Evolutionary conservation across 2,113 vertebrate species (phyloP).

Genomic region (Haplochromis vanheusdeni): DNA sequence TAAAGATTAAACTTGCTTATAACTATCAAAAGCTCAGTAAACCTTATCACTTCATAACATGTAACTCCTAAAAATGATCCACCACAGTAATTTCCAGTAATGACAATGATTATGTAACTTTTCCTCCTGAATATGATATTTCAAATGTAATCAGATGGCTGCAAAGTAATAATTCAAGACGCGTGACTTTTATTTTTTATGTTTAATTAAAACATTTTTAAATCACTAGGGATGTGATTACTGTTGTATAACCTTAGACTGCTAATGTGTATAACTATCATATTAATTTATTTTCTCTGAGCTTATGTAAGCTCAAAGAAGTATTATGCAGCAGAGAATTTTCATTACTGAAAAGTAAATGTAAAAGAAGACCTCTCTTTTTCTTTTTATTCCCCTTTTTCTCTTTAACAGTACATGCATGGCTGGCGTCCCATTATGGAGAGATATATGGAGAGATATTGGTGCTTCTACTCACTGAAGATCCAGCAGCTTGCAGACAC

Average conservation of each 20-base stretch:
- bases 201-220: neutral
- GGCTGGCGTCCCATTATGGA: constrained; percentile 21
- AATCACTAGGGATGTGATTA: neutral
- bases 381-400: neutral
- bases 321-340: neutral
- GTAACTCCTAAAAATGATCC: neutral
- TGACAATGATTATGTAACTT: neutral
- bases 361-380: neutral
- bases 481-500: neutral
- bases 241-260: neutral
- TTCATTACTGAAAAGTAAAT: neutral
- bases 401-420: constrained; percentile 26
- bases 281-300: neutral
- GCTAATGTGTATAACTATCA: neutral
- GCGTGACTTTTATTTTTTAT: neutral
- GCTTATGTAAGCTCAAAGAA: neutral
- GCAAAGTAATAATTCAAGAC: neutral
- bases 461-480: neutral
- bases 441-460: neutral
- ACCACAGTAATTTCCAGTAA: neutral
- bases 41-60: neutral
- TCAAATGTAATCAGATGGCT: neutral
- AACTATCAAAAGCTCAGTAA: neutral
- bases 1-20: neutral
- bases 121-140: neutral